Conservation (phyloP, 35 echinoderm and acorn worm species). For the Ophiothrix spiculata region DNA sequence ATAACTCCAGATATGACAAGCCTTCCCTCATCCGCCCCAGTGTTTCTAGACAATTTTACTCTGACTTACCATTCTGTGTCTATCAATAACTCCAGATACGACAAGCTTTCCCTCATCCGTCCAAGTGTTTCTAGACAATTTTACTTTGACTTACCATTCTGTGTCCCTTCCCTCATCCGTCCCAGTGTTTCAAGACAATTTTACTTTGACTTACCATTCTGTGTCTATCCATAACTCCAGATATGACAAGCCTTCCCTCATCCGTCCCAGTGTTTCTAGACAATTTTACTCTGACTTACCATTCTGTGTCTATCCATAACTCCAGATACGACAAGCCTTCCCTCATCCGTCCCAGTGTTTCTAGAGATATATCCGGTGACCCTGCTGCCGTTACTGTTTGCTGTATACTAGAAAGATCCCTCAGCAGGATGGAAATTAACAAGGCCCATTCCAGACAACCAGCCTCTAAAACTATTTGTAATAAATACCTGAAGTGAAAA, state of each 20-base stretch:
- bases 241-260: constrained; percentile 91
- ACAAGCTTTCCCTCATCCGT: too few relatives aligned
- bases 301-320: constrained; percentile 90
- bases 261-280: constrained; percentile 80
- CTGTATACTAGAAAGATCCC: constrained; percentile 58
- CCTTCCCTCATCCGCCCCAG: too few relatives aligned
- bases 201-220: constrained; percentile 99
- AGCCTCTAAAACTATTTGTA: constrained; percentile 76
- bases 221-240: constrained; percentile 89
- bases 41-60: too few relatives aligned
- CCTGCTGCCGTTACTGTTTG: constrained; percentile 79
- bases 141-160: too few relatives aligned
- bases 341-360: constrained; percentile 87
- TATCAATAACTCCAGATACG: too few relatives aligned
- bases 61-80: too few relatives aligned
- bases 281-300: too few relatives aligned
- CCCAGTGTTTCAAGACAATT: too few relatives aligned
- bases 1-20: too few relatives aligned
- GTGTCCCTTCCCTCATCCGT: too few relatives aligned
- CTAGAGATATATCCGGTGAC: constrained; percentile 62
- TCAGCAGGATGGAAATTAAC: constrained; percentile 64
- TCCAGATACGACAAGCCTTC: constrained; percentile 87
- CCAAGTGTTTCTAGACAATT: too few relatives aligned
- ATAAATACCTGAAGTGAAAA: too few relatives aligned
- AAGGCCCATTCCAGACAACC: constrained; percentile 92